Percentiles rank a stretch among this genome's conserved stretches.
phyloP scores from a whole-genome alignment of 2,113 vertebrate species.

The Etheostoma cragini region DNA sequence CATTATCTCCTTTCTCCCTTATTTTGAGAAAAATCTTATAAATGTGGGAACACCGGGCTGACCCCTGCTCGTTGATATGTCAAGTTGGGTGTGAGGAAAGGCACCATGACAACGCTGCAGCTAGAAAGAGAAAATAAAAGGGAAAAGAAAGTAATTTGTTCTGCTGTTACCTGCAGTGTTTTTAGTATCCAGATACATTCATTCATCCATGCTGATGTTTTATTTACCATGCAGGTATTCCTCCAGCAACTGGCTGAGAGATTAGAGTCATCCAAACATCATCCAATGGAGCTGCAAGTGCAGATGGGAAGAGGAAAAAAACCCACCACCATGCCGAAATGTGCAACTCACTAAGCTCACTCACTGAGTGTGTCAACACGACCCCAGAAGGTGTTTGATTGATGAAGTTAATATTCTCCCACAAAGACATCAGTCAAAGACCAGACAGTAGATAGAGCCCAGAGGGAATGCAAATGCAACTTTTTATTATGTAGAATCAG shows the following conservation, averaged over 20 bases:
- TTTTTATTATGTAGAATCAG: too few species aligned
- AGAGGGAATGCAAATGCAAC: too few species aligned
- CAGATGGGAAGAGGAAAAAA: background rate
- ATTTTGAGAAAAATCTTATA: too few species aligned
- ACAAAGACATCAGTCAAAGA: too few species aligned
- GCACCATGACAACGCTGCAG: background rate
- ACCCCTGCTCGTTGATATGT: background rate
- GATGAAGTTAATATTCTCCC: too few species aligned
- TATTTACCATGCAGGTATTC: conserved; percentile 3
- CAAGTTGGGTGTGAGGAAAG: background rate
- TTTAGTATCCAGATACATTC: conserved; percentile 2
- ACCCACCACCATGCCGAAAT: background rate
- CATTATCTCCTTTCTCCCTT: too few species aligned
- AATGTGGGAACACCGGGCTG: too few species aligned
- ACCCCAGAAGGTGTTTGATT: background rate
- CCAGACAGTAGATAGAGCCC: too few species aligned
- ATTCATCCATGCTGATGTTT: background rate
- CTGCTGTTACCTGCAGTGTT: background rate
- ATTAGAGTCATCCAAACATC: conserved; percentile 4
- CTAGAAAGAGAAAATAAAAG: background rate
- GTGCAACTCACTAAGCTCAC: too few species aligned
- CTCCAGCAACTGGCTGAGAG: conserved; percentile 1
- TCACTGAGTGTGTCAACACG: background rate
- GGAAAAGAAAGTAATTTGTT: background rate
- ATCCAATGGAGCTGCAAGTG: background rate